Evolutionary conservation across 2,797 vertebrate genomes (phyloP).

Genomic region (Momotus momota): DNA sequence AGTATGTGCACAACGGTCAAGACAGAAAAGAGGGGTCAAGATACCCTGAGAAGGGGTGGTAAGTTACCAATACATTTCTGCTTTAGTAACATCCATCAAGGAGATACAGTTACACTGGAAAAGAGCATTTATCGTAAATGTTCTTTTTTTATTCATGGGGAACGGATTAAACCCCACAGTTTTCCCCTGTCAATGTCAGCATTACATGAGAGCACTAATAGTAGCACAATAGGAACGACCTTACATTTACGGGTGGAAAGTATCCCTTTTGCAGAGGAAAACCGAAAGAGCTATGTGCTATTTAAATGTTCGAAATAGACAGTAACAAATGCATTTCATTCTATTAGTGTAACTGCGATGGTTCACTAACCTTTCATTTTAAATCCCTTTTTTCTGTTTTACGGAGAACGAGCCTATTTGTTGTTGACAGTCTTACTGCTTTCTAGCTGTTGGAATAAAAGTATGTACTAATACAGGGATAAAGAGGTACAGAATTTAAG

Average conservation of each 20-base stretch:
- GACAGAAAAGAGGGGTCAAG: not conserved
- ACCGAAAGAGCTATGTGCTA: not conserved
- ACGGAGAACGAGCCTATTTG: not conserved
- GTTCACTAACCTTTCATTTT: not conserved
- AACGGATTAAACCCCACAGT: not conserved
- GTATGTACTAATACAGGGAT: not conserved
- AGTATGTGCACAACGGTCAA: not conserved
- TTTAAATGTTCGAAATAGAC: not conserved
- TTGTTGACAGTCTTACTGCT: not conserved
- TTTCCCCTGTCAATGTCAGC: not conserved
- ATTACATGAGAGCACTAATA: not conserved
- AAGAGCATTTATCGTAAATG: not conserved
- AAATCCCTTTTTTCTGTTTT: not conserved
- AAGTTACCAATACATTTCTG: not conserved
- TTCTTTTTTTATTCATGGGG: not conserved
- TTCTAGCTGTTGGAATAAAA: not conserved
- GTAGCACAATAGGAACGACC: not conserved
- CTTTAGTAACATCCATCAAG: not conserved
- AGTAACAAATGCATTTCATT: not conserved
- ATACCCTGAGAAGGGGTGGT: not conserved
- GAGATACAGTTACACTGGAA: not conserved
- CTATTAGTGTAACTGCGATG: not conserved
- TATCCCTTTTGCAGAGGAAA: not conserved
- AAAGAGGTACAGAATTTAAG: slow-evolving; percentile 15
- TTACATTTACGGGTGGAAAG: not conserved